Evolutionary conservation across 2,797 vertebrate genomes (phyloP).

Genomic region (Lagodon rhomboides): DNA sequence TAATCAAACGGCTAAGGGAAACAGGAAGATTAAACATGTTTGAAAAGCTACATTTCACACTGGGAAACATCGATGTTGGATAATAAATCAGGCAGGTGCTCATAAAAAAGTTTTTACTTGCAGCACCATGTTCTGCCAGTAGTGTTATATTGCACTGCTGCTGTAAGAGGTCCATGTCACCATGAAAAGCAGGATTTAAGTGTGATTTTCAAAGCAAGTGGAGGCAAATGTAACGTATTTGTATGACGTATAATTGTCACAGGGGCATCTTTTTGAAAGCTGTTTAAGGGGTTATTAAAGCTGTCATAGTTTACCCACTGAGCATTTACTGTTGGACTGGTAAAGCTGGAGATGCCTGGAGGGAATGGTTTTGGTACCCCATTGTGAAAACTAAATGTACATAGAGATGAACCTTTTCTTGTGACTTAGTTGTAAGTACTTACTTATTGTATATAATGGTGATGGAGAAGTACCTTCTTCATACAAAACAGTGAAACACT

Average conservation of each 20-base stretch:
- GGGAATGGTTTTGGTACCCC: neutral
- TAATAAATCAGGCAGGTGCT: neutral
- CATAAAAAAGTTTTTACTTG: neutral
- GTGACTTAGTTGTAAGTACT: too few relatives aligned
- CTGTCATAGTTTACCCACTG: constrained; percentile 54
- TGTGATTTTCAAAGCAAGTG: constrained; percentile 3
- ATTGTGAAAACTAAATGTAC: neutral
- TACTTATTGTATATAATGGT: neutral
- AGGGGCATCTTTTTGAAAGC: constrained; percentile 40
- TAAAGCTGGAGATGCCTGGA: constrained; percentile 8
- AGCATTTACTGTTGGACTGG: constrained; percentile 35
- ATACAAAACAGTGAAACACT: neutral
- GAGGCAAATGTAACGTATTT: constrained; percentile 9
- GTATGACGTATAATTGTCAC: neutral
- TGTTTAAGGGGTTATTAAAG: constrained; percentile 71
- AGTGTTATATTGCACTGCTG: constrained; percentile 1
- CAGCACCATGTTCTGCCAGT: neutral
- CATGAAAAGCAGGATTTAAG: constrained; percentile 5
- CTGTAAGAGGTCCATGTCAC: constrained; percentile 33
- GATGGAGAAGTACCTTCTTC: neutral
- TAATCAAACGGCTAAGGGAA: neutral
- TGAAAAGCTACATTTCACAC: neutral
- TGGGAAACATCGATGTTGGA: neutral
- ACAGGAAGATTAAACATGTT: neutral
- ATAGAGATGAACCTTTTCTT: neutral